A percentile compares a stretch with the other conserved stretches of the same genome.
Evolutionary conservation across 2,113 vertebrate species (phyloP).

Genomic region (Nematolebias whitei): DNA sequence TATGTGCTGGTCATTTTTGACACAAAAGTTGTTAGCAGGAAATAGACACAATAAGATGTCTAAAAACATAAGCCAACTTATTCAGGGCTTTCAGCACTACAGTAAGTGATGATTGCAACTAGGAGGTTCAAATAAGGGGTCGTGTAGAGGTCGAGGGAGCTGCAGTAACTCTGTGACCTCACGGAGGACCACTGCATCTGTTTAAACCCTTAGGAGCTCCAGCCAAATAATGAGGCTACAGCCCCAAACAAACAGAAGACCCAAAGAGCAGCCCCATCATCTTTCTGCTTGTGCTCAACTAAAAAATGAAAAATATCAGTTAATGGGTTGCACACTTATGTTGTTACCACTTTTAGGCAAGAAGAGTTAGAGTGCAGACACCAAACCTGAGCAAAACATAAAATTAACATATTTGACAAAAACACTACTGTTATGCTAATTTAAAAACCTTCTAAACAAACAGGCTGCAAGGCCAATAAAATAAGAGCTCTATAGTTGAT

Average conservation of each 20-base stretch:
- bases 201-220: conserved; percentile 75
- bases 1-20: too few relatives aligned
- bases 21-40: too few relatives aligned
- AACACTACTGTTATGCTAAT: conserved; percentile 74
- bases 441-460: conserved; percentile 75
- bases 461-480: conserved; percentile 72
- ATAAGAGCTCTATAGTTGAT: conserved; percentile 73
- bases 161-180: conserved; percentile 75
- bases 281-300: conserved; percentile 64
- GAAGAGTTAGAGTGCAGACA: conserved; percentile 75
- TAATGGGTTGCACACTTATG: conserved; percentile 69
- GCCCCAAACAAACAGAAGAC: conserved; percentile 78
- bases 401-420: too few relatives aligned
- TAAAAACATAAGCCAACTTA: conserved; percentile 56
- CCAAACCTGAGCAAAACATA: conserved; percentile 59
- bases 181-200: conserved; percentile 74
- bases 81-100: conserved; percentile 64
- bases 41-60: background rate
- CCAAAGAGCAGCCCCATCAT: conserved; percentile 62
- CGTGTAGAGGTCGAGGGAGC: conserved; percentile 77
- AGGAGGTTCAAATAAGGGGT: conserved; percentile 71
- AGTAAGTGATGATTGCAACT: conserved; percentile 70
- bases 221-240: conserved; percentile 63
- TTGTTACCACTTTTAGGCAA: conserved; percentile 76
- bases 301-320: too few relatives aligned